Evolutionary conservation across 1,140 invertebrate species (phyloP), one percentile per base, ranked within the genome.

Genomic region (Melipona quadrifasciata): DNA sequence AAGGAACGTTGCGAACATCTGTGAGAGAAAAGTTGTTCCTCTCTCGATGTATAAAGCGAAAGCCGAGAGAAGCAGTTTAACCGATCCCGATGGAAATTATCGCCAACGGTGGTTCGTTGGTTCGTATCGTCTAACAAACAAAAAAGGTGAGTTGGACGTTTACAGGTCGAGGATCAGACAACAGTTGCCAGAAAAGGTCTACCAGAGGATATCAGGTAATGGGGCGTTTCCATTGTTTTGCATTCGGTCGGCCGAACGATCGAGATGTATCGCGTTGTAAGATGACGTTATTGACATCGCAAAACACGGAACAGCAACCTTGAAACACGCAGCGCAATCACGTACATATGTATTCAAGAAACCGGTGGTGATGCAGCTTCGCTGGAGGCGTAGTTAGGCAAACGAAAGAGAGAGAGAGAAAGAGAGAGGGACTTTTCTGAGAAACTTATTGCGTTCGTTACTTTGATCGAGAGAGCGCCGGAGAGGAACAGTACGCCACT

Each of bases 241-340:
- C 39, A 72, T 70, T 70, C 51, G 64, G n/a, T 77, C 27, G 31
- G 19, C 47, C n/a, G 68, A 80, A 72, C 68, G 39, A 31, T 10
- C 67, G 10, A 72, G n/a, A 53, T 73, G 68, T 51, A 27, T 11
- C n/a, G 47, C 24, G 39, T 24, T 6, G 24, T 74, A 5, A 27
- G 34, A 79, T 79, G 27, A 21, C 14, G 24, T 27, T 58, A 6
- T 6, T 61, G 53, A 31, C 31, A 31, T 31, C 31, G 31, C 1
- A 31, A 31, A 31, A 31, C 31, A 31, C 31, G 31, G 31, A 31
- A 31, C 72, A 58, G 4, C 80, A 58, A 27, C 81, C 81, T 76
- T 82, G 81, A 51, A 57, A 68, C 70, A 17, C 64, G 14, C 39
- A 47, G 8, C 24, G 80, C 72, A n/a, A 82, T 82, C 68, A 71